phyloP scores from a whole-genome alignment of 30 jellyfish, hydroid and myxozoan species.

The Morbakka virulenta region DNA sequence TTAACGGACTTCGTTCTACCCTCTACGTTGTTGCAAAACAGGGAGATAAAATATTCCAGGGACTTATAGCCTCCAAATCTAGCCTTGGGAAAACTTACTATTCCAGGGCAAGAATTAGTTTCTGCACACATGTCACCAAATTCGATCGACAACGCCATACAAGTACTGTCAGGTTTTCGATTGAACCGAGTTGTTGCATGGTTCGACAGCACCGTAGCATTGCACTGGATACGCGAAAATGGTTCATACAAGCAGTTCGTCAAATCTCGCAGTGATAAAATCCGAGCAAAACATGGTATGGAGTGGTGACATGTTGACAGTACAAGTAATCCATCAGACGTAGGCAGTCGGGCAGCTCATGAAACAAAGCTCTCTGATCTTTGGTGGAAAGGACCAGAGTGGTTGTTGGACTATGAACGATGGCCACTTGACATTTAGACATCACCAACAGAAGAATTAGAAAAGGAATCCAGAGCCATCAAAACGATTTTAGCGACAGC shows the following conservation, averaged over 20 bases:
- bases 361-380: background rate
- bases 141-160: background rate
- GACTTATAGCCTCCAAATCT: slow-evolving; percentile 24
- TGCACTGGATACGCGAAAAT: slow-evolving; percentile 35
- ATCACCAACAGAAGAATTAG: slow-evolving; percentile 28
- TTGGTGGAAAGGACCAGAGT: slow-evolving; percentile 46
- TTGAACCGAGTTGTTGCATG: no score
- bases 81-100: slow-evolving; percentile 19
- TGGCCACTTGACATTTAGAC: slow-evolving; percentile 56
- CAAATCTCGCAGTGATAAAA: slow-evolving; percentile 19
- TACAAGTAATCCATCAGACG: slow-evolving; percentile 17
- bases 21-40: slow-evolving; percentile 34
- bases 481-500: slow-evolving; percentile 37
- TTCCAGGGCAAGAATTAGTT: slow-evolving; percentile 25
- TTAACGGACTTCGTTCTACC: slow-evolving; percentile 27
- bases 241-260: slow-evolving; percentile 45
- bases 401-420: slow-evolving; percentile 21
- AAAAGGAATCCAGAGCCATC: slow-evolving; percentile 34
- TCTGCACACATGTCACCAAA: slow-evolving; percentile 56
- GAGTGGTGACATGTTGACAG: no score
- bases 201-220: no score
- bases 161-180: background rate
- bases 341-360: slow-evolving; percentile 32
- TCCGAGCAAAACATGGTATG: slow-evolving; percentile 18
- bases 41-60: background rate